Percentiles rank a stretch among this genome's conserved stretches.
Conservation (phyloP, 2,797 vertebrate genomes). For the Onychomys leucogaster region DNA sequence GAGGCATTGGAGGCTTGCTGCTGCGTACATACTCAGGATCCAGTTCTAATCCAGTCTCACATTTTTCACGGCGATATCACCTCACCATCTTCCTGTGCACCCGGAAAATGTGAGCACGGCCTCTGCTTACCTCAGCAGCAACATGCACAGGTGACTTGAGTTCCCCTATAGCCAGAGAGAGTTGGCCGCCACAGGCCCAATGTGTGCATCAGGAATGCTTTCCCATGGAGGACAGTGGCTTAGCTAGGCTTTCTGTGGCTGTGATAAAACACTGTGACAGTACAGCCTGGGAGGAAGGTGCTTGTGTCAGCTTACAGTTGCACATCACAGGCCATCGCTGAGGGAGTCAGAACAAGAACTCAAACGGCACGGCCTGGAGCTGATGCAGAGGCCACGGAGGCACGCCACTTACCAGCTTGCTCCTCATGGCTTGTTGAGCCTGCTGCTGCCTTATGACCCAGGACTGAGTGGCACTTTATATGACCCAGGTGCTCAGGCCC, state of each 20-base stretch:
- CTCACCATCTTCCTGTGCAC: background rate
- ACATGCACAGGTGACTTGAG: background rate
- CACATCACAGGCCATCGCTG: background rate
- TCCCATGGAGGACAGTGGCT: background rate
- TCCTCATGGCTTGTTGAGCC: too few relatives aligned
- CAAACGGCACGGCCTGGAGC: background rate
- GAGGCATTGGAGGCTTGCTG: rapidly evolving
- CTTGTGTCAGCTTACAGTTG: too few relatives aligned
- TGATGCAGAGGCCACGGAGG: background rate
- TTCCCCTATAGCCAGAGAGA: too few relatives aligned
- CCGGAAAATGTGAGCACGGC: too few relatives aligned
- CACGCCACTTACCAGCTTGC: background rate
- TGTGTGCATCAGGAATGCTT: background rate
- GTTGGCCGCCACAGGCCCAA: background rate
- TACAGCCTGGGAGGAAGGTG: background rate
- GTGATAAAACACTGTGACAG: too few relatives aligned
- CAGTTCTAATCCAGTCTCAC: background rate
- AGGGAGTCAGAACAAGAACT: background rate
- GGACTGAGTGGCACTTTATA: background rate
- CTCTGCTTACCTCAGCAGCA: background rate
- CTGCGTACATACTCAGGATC: rapidly evolving
- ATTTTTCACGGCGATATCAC: background rate
- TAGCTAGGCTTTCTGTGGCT: background rate
- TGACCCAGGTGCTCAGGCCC: background rate
- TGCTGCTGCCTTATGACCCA: background rate